Evolutionary conservation across 1,140 invertebrate genomes (phyloP).

Genomic region (Microvelia longipes): DNA sequence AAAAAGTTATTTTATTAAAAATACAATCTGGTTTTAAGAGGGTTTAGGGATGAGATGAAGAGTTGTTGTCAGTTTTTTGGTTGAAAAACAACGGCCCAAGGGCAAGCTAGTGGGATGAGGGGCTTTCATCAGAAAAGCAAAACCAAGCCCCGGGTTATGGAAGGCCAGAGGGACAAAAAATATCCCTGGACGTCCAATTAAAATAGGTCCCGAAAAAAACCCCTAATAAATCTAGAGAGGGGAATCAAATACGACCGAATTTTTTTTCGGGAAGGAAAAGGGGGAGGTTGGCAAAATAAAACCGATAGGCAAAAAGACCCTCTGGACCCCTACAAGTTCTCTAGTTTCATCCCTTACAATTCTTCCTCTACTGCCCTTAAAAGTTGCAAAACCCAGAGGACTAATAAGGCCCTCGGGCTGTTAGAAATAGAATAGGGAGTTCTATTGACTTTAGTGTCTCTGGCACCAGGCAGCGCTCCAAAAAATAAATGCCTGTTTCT

Average conservation of each 20-base stretch:
- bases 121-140: neutral
- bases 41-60: neutral
- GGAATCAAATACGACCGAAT: neutral
- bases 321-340: neutral
- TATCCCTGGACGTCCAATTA: neutral
- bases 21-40: too few relatives aligned
- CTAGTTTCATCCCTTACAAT: neutral
- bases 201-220: neutral
- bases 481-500: too few relatives aligned
- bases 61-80: neutral
- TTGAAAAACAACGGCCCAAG: neutral
- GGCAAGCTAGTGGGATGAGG: neutral
- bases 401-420: neutral
- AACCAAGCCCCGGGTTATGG: neutral
- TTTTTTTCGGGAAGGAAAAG: too few relatives aligned
- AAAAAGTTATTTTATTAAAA: too few relatives aligned
- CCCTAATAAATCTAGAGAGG: neutral
- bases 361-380: neutral
- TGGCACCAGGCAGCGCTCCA: neutral
- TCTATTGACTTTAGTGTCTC: too few relatives aligned
- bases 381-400: neutral
- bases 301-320: neutral
- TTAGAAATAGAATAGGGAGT: neutral
- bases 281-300: neutral
- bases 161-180: neutral